Evolutionary conservation across 2,113 vertebrate species (phyloP), one percentile per base, ranked within the genome.

Genomic region (Sander vitreus): DNA sequence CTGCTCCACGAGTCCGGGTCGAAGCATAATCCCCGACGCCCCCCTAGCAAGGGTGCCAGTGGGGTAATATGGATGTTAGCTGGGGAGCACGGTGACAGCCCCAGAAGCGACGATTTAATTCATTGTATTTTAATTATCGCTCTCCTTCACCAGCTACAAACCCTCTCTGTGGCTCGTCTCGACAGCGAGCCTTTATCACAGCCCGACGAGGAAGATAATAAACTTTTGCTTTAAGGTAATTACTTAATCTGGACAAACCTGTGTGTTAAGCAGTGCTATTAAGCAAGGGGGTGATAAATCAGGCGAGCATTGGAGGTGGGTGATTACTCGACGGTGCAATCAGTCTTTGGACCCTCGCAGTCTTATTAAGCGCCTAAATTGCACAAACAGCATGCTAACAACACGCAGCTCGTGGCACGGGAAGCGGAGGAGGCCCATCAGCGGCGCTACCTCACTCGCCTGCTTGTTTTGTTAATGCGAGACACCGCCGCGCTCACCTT

Each of bases 181-280:
- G 94, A 91, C 86, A 91, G 90, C 74, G 25, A 30, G 91, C 93
- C 95, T 96, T 97, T 95, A 95, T 97, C 96, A 97, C 88, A 7
- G 23, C 65, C 84, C 89, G 91, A 94, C 96, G 93, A 93, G 95
- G 96, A 95, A 96, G 96, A 97, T 97, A 98, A 97, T 96, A 97
- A 97, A 96, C 95, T 96, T 97, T 94, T 95, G 96, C 96, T 97
- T 98, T 97, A 94, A 97, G 96, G 96, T 97, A 98, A 98, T 99
- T 98, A 97, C 96, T 98, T 97, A 97, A 98, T 97, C 97, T 97
- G 95, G 96, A 97, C 96, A 97, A 98, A 97, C 96, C 95, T 96
- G 96, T 95, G 96, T 96, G 97, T 97, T 98, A 97, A 97, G 96
- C 96, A 98, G 96, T 74, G 95, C 97, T 96, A 96, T 98, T 98